Conservation (phyloP, 92 coral and sea anemone species). For the Chrysogorgia sp. region DNA sequence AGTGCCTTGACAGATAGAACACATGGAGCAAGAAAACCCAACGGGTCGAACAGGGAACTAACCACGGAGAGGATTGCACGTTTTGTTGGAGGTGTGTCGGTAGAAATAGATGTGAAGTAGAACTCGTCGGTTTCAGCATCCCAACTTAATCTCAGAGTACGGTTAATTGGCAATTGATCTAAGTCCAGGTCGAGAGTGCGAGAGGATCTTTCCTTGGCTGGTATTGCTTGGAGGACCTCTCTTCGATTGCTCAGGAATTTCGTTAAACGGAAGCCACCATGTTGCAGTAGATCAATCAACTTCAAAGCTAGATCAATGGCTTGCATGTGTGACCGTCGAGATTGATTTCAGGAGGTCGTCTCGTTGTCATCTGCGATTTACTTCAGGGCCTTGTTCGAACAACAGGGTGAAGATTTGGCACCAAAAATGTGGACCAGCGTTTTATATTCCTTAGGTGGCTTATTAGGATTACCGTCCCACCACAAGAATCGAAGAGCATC, state of each 20-base stretch:
- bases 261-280: conserved; percentile 57
- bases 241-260: conserved; percentile 56
- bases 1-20: conserved; percentile 38
- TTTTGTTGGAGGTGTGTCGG: conserved; percentile 58
- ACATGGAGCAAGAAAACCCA: conserved; percentile 44
- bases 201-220: conserved; percentile 42
- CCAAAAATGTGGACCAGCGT: conserved; percentile 62
- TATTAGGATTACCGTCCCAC: conserved; percentile 42
- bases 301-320: conserved; percentile 46
- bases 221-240: conserved; percentile 44
- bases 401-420: conserved; percentile 61
- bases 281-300: conserved; percentile 28
- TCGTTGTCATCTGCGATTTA: conserved; percentile 63
- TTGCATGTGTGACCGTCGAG: conserved; percentile 6
- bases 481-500: conserved; percentile 61
- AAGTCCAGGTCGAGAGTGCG: conserved; percentile 50
- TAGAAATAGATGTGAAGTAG: conserved; percentile 32
- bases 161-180: conserved; percentile 48
- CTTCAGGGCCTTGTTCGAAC: conserved; percentile 58
- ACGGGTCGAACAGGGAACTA: conserved; percentile 53
- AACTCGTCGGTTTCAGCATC: conserved; percentile 56
- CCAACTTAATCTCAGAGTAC: conserved; percentile 54
- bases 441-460: conserved; percentile 52
- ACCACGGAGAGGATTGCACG: conserved; percentile 56
- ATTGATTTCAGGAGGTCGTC: conserved; percentile 56